phyloP scores from a whole-genome alignment of 2,113 vertebrate genomes.

The Heterotilapia buettikoferi region DNA sequence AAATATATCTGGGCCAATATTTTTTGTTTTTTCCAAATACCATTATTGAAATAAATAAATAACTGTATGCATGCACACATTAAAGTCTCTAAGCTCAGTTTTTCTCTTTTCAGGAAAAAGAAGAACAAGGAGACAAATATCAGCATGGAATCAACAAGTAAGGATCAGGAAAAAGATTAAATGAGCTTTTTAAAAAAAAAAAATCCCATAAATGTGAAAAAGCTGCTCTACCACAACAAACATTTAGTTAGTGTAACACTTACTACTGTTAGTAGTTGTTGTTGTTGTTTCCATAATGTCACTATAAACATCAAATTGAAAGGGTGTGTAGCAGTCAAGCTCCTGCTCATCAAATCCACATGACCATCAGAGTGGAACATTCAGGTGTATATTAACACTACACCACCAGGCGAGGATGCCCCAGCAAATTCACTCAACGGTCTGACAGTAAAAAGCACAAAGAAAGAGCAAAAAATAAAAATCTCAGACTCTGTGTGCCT shows the following conservation, averaged over 20 bases:
- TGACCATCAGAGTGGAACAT: neutral
- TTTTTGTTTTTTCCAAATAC: neutral
- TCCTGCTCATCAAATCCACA: neutral
- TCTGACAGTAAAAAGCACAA: neutral
- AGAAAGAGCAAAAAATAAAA: neutral
- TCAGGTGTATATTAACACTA: neutral
- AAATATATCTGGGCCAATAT: neutral
- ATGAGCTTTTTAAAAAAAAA: neutral
- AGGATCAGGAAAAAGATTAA: neutral
- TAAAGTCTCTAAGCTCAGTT: neutral
- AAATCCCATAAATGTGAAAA: neutral
- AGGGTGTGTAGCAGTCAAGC: neutral
- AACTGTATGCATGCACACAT: neutral
- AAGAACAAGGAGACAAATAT: neutral
- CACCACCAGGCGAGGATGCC: neutral
- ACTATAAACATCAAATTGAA: neutral
- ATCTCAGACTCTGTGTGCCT: neutral
- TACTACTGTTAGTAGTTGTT: neutral
- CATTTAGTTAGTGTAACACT: neutral
- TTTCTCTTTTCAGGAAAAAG: conserved; percentile 14
- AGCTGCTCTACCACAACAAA: neutral
- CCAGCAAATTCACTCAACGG: neutral
- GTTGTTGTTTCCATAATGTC: neutral
- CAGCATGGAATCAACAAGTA: conserved; percentile 29
- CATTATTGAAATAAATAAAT: neutral